A percentile compares a stretch with the other conserved stretches of the same genome.
These are phyloP conservation scores for Torymus texanus DNA, from an alignment of 2,888 invertebrate species.

Conservation along the genomic window DNA sequence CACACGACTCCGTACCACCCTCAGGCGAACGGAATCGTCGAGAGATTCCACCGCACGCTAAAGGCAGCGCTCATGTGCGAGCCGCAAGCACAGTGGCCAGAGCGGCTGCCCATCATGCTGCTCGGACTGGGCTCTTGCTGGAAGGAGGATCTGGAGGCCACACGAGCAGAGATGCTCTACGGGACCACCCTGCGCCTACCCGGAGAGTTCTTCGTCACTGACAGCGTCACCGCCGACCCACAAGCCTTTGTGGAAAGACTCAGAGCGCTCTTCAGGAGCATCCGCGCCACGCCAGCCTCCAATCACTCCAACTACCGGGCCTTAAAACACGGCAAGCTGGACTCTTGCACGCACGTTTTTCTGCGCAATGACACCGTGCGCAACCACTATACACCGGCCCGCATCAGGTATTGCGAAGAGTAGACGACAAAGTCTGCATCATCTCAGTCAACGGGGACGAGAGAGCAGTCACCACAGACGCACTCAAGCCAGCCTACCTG, in stretches of 20 bases:
- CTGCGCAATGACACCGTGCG: conserved; percentile 8
- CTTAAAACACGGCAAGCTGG: conserved; percentile 25
- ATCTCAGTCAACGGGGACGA: not conserved
- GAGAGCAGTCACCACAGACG: not conserved
- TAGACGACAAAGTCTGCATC: not conserved
- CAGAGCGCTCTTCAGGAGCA: conserved; percentile 15
- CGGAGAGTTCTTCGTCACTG: conserved; percentile 51
- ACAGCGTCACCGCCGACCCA: not conserved
- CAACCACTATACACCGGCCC: conserved; percentile 33
- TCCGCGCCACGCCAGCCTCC: conserved; percentile 32
- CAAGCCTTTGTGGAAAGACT: conserved; percentile 31
- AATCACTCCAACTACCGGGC: conserved; percentile 22
- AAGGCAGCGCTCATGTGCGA: conserved; percentile 43
- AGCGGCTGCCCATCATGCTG: not conserved
- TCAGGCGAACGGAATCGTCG: conserved; percentile 26
- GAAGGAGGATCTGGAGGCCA: too few relatives aligned
- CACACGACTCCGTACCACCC: conserved; percentile 16
- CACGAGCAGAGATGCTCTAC: conserved; percentile 28
- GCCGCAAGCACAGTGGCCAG: not conserved
- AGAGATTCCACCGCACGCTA: conserved; percentile 33
- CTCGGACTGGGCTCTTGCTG: too few relatives aligned
- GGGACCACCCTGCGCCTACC: conserved; percentile 45
- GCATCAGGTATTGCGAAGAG: not conserved
- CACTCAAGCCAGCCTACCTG: conserved; percentile 15
- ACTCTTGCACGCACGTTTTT: conserved; percentile 30